Evolutionary conservation across 1,140 invertebrate species (phyloP).

Genomic region (Drosophila cardini): DNA sequence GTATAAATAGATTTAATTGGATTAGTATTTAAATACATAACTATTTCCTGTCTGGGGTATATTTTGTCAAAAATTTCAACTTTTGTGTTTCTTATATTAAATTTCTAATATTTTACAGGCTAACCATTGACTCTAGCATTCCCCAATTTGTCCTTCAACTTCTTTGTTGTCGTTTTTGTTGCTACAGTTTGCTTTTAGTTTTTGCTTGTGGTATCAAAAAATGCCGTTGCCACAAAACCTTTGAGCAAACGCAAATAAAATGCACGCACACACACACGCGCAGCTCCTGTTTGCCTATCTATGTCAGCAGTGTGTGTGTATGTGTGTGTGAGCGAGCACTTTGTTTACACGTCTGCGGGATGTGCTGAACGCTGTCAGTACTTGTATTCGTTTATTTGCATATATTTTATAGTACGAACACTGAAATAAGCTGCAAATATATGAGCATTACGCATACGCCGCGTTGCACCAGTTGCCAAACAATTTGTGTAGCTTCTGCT

Average conservation of each 20-base stretch:
- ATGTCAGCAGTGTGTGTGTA: conserved; percentile 26
- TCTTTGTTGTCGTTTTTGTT: conserved; percentile 24
- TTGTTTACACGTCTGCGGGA: conserved; percentile 51
- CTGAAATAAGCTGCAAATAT: conserved; percentile 44
- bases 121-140: not conserved
- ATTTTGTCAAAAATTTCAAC: too few relatives aligned
- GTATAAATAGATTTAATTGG: too few relatives aligned
- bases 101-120: too few relatives aligned
- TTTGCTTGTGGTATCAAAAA: conserved; percentile 62
- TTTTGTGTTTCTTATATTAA: too few relatives aligned
- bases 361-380: conserved; percentile 21
- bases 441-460: conserved; percentile 42
- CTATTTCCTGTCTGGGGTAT: too few relatives aligned
- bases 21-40: too few relatives aligned
- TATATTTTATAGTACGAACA: conserved; percentile 37
- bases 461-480: conserved; percentile 20
- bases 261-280: conserved; percentile 15
- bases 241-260: conserved; percentile 70
- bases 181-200: conserved; percentile 39
- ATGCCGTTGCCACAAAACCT: conserved; percentile 64
- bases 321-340: conserved; percentile 42
- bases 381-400: conserved; percentile 54
- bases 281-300: conserved; percentile 62
- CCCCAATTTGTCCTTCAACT: not conserved
- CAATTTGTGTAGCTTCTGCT: conserved; percentile 22